A percentile compares a stretch with the other conserved stretches of the same genome.
These are phyloP conservation scores for Drosophila carrolli DNA, from an alignment of 1,140 invertebrate genomes.

Conservation along the genomic window DNA sequence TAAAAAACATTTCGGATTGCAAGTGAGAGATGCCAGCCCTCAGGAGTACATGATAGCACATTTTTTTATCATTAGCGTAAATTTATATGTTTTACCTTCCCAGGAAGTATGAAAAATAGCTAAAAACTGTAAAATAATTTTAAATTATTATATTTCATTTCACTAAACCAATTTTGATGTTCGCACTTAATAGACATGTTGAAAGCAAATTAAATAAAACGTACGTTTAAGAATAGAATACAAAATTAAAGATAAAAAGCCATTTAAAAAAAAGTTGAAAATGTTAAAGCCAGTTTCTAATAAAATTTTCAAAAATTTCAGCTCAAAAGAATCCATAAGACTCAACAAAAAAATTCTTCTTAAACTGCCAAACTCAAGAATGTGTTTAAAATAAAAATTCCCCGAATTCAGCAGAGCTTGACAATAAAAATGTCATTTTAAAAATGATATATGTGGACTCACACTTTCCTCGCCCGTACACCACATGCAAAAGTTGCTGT, in stretches of 20 bases:
- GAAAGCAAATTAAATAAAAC: too few species aligned
- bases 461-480: neutral
- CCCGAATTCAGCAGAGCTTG: constrained; percentile 20
- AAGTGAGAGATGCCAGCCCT: neutral
- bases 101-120: too few species aligned
- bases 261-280: too few species aligned
- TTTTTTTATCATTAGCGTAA: neutral
- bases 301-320: neutral
- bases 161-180: too few species aligned
- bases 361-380: neutral
- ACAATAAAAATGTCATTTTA: constrained; percentile 75
- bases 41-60: neutral
- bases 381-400: constrained; percentile 23
- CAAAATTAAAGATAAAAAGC: too few species aligned
- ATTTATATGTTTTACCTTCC: too few species aligned
- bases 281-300: too few species aligned
- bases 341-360: neutral
- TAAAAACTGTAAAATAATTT: too few species aligned
- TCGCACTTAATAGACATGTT: too few species aligned
- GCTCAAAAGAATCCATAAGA: neutral
- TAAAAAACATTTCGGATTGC: neutral
- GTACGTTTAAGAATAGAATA: too few species aligned
- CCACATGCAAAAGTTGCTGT: constrained; percentile 42
- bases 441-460: constrained; percentile 59
- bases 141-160: too few species aligned